Evolutionary conservation across 2,113 vertebrate genomes (phyloP), one percentile per base, ranked within the genome.

Genomic region (Piliocolobus tephrosceles): DNA sequence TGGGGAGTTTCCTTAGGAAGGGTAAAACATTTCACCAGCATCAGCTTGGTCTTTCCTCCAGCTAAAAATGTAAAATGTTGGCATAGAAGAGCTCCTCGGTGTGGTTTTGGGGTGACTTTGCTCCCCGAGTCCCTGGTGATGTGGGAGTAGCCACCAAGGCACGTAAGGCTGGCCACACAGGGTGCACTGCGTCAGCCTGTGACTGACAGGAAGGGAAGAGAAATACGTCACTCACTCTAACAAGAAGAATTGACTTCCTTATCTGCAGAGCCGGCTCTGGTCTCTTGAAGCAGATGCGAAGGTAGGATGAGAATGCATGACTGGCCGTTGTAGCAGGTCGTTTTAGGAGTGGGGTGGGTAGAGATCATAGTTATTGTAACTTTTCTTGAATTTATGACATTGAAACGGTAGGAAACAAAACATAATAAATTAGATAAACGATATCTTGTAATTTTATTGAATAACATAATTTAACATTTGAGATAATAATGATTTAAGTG

Each of bases 121-220:
- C 50, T 87, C 22, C 12, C 40, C 1, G 93, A 94, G 38, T 72
- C 45, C 45, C 25, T 16, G 25, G 47, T 23, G 84, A 68, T 8
- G 35, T 43, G 85, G 43, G 20, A 79, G 55, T 38, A 70, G 80
- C 90, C 55, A 8, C 87, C 30, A 81, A 43, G 6, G 68, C 47
- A 3, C 32, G 57, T 50, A 47, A 86, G 80, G 61, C 52, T 20
- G 3, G 43, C 57, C 81, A 23, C 13, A 0, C 3, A 14, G 6
- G 32, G 32, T 5, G 32, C 0, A 4, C 79, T 9, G 20, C 73
- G 38, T 90, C 93, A 79, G 82, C 92, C 93, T 0, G 0, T n/a
- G 73, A n/a, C 38, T 1, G 27, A 90, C 93, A 98, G 98, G 98
- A 98, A 98, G 96, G 97, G 99, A 97, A 89, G 38, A 95, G 96